Evolutionary conservation across 2,888 invertebrate genomes (phyloP).

Genomic region (Arctia plantaginis): DNA sequence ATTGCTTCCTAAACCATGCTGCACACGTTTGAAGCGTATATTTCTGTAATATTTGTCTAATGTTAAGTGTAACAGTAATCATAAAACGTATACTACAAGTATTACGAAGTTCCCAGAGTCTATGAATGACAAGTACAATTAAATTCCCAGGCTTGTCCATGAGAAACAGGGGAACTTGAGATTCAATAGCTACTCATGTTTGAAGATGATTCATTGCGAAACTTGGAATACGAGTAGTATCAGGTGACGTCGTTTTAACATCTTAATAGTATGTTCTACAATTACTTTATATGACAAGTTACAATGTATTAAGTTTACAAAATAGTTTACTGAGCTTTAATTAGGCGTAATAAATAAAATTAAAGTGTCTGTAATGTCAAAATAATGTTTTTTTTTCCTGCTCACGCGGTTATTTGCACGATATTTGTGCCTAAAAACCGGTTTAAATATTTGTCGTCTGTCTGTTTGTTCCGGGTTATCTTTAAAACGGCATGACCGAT

Average conservation of each 20-base stretch:
- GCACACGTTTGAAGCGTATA: background rate
- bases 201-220: conserved; percentile 54
- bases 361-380: too few relatives aligned
- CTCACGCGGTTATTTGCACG: too few relatives aligned
- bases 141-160: conserved; percentile 3
- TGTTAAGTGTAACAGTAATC: conserved; percentile 6
- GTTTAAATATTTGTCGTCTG: too few relatives aligned
- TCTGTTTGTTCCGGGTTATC: too few relatives aligned
- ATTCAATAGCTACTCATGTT: conserved; percentile 43
- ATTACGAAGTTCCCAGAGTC: conserved; percentile 1
- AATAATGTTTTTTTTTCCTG: too few relatives aligned
- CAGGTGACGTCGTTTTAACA: background rate
- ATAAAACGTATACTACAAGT: conserved; percentile 5
- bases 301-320: too few relatives aligned
- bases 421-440: too few relatives aligned
- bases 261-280: background rate
- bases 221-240: conserved; percentile 66
- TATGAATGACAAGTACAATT: conserved; percentile 7
- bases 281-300: background rate
- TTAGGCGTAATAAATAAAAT: too few relatives aligned
- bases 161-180: conserved; percentile 42
- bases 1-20: background rate
- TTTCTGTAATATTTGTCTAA: background rate
- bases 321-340: background rate
- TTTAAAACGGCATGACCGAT: too few relatives aligned